Base-by-base conservation (phyloP, 2,113 vertebrate species). In the Azemiops feae region DNA sequence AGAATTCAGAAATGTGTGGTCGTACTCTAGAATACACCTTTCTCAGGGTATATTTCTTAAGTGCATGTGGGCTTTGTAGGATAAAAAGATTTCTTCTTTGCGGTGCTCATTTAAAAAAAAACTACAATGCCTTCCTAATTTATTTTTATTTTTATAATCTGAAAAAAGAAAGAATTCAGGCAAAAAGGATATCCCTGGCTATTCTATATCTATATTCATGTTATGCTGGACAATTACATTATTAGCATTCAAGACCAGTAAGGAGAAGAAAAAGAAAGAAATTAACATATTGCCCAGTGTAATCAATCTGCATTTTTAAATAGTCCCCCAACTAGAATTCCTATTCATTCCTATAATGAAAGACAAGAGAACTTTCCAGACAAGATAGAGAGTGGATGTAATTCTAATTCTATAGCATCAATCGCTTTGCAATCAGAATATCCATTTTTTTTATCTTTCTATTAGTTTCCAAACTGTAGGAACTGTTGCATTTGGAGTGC, bases 1-100 rank as follows among this genome's bases (percentile, higher is more conserved):
- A 47, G 34, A 92, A 91, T 43, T 88, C 94, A 91, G 27, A 43
- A 91, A 92, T n/a, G 64, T 93, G 34, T 3, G 3, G 34, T 18
- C 7, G 3, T 22, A 43, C 4, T 69, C 27, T 47, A 27, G 39
- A 88, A 92, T 81, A 43, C 8, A 81, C 18, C 2, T 39, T 81
- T 81, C 34, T 39, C 7, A 9, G 34, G 69, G 20, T 81, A 81
- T 43, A n/a, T 34, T 88, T 88, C 16, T 88, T 53, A 52, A 81
- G 11, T 39, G 34, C 1, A 4, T 16, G 3, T 85, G 52, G 27
- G 52, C 53, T 7, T 23, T 81, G 50, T 12, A 81, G 64, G 39
- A 81, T 43, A 43, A 54, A 81, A 4, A 81, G 34, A 45, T 60
- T 16, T 89, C 91, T n/a, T 12, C 1, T 81, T 92, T 16, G 34